Conservation (phyloP, 2,888 invertebrate genomes). For the Mesochorus sp. region DNA sequence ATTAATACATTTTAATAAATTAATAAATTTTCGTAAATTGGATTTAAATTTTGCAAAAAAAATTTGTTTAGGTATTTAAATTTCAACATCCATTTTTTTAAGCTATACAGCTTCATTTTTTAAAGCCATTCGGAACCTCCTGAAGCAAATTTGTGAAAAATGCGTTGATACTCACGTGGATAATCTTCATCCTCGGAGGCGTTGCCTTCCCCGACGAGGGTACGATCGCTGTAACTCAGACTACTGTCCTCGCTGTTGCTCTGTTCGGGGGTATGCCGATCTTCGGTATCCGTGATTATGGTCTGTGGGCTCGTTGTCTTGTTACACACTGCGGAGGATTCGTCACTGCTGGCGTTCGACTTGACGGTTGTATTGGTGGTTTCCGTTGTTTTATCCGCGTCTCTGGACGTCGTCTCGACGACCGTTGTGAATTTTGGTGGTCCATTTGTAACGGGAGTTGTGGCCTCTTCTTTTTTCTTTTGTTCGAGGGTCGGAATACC, state of each 20-base stretch:
- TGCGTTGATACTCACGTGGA: slow-evolving; percentile 62
- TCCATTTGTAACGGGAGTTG: slow-evolving; percentile 64
- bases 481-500: slow-evolving; percentile 83
- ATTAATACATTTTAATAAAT: too few species aligned
- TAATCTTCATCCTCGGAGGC: slow-evolving; percentile 82
- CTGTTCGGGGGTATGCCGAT: slow-evolving; percentile 83
- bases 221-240: slow-evolving; percentile 89
- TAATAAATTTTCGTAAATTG: too few species aligned
- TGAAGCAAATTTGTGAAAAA: too few species aligned
- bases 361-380: slow-evolving; percentile 37
- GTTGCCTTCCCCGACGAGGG: slow-evolving; percentile 86
- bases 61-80: too few species aligned
- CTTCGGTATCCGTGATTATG: slow-evolving; percentile 67
- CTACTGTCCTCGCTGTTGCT: slow-evolving; percentile 91
- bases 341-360: slow-evolving; percentile 12
- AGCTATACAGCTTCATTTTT: too few species aligned
- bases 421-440: slow-evolving; percentile 63
- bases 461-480: slow-evolving; percentile 59
- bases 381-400: slow-evolving; percentile 25
- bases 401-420: slow-evolving; percentile 55
- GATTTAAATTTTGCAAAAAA: too few species aligned
- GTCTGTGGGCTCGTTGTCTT: slow-evolving; percentile 45
- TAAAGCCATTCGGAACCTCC: too few species aligned
- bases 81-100: too few species aligned
- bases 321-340: slow-evolving; percentile 16